A percentile compares a stretch with the other conserved stretches of the same genome.
Conservation (phyloP, 2,888 invertebrate genomes). For the Plagodis dolabraria region DNA sequence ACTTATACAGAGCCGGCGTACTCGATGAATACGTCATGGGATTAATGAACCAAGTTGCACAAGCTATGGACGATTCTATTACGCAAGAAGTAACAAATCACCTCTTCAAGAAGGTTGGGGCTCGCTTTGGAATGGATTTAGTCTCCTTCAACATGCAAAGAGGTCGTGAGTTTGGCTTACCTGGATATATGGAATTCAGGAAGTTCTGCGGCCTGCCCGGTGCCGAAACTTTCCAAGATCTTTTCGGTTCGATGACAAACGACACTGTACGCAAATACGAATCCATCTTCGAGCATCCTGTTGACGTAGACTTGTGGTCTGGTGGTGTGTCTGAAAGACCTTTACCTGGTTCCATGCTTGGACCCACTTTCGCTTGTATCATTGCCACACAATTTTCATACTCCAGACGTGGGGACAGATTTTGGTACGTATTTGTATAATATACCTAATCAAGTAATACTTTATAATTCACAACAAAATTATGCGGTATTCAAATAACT, state of each 20-base stretch:
- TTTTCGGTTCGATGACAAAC: slow-evolving; percentile 95
- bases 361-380: slow-evolving; percentile 97
- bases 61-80: slow-evolving; percentile 97
- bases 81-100: slow-evolving; percentile 96
- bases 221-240: slow-evolving; percentile 90
- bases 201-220: slow-evolving; percentile 95
- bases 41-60: slow-evolving; percentile 96
- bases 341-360: slow-evolving; percentile 95
- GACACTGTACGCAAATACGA: slow-evolving; percentile 93
- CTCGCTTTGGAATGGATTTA: slow-evolving; percentile 93
- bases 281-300: slow-evolving; percentile 94
- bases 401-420: slow-evolving; percentile 94
- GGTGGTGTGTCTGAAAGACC: slow-evolving; percentile 97
- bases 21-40: slow-evolving; percentile 97
- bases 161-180: slow-evolving; percentile 95
- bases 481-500: neutral
- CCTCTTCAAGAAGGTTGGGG: slow-evolving; percentile 92
- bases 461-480: neutral
- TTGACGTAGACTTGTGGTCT: slow-evolving; percentile 97
- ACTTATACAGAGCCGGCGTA: slow-evolving; percentile 95
- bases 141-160: slow-evolving; percentile 97
- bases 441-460: too few species aligned
- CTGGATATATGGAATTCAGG: slow-evolving; percentile 96
- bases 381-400: slow-evolving; percentile 97
- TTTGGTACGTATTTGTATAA: slow-evolving; percentile 86